Conservation (phyloP, 2,888 invertebrate genomes). For the Ectobius pallidus region DNA sequence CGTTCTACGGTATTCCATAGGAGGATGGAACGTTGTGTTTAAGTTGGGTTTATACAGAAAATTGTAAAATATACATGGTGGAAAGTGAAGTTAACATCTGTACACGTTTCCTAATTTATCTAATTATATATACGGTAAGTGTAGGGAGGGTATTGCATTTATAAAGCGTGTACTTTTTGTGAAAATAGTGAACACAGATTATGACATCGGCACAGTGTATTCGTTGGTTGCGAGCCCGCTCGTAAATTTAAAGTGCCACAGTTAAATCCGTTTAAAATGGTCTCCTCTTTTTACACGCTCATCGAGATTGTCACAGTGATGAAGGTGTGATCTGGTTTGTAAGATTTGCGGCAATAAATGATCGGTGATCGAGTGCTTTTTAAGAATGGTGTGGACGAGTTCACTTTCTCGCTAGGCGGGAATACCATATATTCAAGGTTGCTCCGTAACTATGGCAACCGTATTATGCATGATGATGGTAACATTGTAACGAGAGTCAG, state of each 20-base stretch:
- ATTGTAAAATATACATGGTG: slow-evolving; percentile 59
- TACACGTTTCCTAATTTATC: slow-evolving; percentile 70
- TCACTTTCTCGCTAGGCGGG: slow-evolving; percentile 42
- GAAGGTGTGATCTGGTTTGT: too few relatives aligned
- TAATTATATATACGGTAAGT: slow-evolving; percentile 74
- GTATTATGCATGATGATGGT: too few relatives aligned
- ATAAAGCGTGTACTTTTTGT: slow-evolving; percentile 14
- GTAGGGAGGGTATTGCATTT: slow-evolving; percentile 1
- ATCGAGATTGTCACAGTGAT: too few relatives aligned
- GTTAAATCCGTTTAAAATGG: too few relatives aligned
- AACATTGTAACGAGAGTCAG: too few relatives aligned
- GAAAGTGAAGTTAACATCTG: slow-evolving; percentile 72
- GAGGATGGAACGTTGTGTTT: slow-evolving; percentile 38
- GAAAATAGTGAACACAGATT: slow-evolving; percentile 21
- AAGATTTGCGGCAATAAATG: too few relatives aligned
- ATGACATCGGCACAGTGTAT: slow-evolving; percentile 30
- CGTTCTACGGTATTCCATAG: slow-evolving; percentile 41
- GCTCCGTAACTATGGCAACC: slow-evolving; percentile 44
- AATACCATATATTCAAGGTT: slow-evolving; percentile 44
- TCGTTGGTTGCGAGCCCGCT: slow-evolving; percentile 24
- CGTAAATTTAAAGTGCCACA: slow-evolving; percentile 15
- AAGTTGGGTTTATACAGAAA: slow-evolving; percentile 32
- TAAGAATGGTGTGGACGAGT: slow-evolving; percentile 33
- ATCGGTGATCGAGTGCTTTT: not conserved
- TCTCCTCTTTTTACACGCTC: too few relatives aligned